phyloP scores from a whole-genome alignment of 2,888 invertebrate species.

The Rhingia campestris region DNA sequence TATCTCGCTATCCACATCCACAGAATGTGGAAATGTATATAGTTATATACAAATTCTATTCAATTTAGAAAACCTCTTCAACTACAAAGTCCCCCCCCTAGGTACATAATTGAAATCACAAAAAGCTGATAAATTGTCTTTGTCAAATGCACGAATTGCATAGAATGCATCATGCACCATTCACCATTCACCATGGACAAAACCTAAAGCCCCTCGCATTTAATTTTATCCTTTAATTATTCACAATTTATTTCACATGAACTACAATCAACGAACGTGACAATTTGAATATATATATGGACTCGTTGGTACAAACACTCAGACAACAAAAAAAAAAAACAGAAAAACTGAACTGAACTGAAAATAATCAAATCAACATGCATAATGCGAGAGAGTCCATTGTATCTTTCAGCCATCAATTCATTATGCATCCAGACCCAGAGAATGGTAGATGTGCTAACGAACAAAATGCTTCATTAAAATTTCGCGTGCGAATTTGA shows the following conservation, averaged over 20 bases:
- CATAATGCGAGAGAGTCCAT: constrained; percentile 55
- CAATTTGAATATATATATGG: constrained; percentile 53
- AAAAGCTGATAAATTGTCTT: constrained; percentile 12
- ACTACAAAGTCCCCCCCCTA: too few relatives aligned
- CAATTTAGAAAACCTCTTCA: too few relatives aligned
- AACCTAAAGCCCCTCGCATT: background rate
- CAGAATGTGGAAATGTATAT: too few relatives aligned
- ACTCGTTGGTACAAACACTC: too few relatives aligned
- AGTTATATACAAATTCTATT: too few relatives aligned
- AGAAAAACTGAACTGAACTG: constrained; percentile 18
- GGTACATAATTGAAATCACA: background rate
- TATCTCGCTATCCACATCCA: too few relatives aligned
- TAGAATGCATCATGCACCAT: background rate
- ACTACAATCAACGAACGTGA: constrained; percentile 65
- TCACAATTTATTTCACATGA: constrained; percentile 62
- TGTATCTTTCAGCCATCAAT: constrained; percentile 52
- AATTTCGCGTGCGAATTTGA: constrained; percentile 67
- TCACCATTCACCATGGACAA: background rate
- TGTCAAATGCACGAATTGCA: constrained; percentile 27
- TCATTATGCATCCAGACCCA: constrained; percentile 59
- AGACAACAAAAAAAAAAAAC: background rate
- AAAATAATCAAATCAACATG: constrained; percentile 63
- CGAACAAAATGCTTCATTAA: constrained; percentile 71
- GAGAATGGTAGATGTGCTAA: constrained; percentile 54
- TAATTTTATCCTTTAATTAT: constrained; percentile 60